phyloP scores from a whole-genome alignment of 2,888 invertebrate species.

The Tiliacea citrago region DNA sequence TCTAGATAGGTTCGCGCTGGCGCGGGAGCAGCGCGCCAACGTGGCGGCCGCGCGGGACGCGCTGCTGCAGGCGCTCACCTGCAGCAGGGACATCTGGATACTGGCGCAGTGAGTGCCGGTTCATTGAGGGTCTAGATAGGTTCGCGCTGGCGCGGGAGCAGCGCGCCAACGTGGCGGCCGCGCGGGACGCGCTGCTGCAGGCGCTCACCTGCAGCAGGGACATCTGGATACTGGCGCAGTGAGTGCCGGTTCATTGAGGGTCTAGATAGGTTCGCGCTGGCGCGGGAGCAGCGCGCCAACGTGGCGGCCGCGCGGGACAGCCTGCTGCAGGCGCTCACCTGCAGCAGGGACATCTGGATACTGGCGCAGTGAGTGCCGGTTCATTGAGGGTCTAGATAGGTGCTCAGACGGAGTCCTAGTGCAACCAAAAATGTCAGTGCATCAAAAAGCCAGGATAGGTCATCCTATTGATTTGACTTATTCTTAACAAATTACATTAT shows the following conservation, averaged over 20 bases:
- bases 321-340: conserved; percentile 92
- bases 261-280: conserved; percentile 94
- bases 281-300: conserved; percentile 91
- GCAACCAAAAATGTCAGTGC: no score
- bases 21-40: conserved; percentile 91
- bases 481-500: no score
- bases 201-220: conserved; percentile 93
- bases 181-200: conserved; percentile 91
- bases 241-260: no score
- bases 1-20: conserved; percentile 94
- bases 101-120: conserved; percentile 77
- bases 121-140: no score
- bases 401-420: no score
- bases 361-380: conserved; percentile 77
- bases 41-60: conserved; percentile 92
- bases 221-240: conserved; percentile 88
- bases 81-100: conserved; percentile 91
- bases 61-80: conserved; percentile 92
- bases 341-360: conserved; percentile 91
- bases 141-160: conserved; percentile 93
- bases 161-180: conserved; percentile 92
- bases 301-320: conserved; percentile 92
- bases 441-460: no score
- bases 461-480: no score
- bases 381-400: no score